Base-by-base conservation (phyloP, 2,113 vertebrate species). In the Phodopus roborovskii region DNA sequence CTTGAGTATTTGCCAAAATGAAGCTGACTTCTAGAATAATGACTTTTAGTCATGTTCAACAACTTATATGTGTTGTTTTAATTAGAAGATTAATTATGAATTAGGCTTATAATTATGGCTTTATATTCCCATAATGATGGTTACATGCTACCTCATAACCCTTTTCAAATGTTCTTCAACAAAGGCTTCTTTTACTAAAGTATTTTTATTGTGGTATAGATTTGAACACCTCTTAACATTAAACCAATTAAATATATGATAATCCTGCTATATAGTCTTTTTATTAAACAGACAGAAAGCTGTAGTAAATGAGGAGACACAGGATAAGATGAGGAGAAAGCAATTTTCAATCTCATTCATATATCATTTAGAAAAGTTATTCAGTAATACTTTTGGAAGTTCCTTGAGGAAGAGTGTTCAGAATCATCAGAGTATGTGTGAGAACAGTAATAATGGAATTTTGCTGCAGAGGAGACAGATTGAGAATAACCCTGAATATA, bases 1-100 rank as follows among this genome's bases (percentile, higher is more conserved):
- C 39, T 24, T 45, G 20, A 92, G 3, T 82, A 16, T 78, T 92
- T 78, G 1, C 92, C 88, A 90, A 30, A 92, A 88, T 74, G 75
- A 70, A 91, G 75, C 16, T 88, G 26, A 50, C 20, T 85, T 93
- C 82, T 78, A 81, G 28, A 75, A 75, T 70, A 22, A 48, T 75
- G 16, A 70, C 36, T 60, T 93, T 86, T 68, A 71, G 70, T 89
- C 22, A 36, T 1, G 60, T 39, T 82, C 39, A 91, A 42, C 39
- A 82, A 78, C 86, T 74, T 33, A 39, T 74, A 11, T 48, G 15
- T 30, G 68, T 84, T 85, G 45, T 75, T 94, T 93, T 66, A 81
- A 81, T 96, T 88, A 92, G 9, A 19, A 90, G 73, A 75, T 84
- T 64, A 91, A 60, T 70, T 88, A 53, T 7, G 90, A 1, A 42